phyloP scores from a whole-genome alignment of 2,888 invertebrate genomes.

The Dusona sp. region DNA sequence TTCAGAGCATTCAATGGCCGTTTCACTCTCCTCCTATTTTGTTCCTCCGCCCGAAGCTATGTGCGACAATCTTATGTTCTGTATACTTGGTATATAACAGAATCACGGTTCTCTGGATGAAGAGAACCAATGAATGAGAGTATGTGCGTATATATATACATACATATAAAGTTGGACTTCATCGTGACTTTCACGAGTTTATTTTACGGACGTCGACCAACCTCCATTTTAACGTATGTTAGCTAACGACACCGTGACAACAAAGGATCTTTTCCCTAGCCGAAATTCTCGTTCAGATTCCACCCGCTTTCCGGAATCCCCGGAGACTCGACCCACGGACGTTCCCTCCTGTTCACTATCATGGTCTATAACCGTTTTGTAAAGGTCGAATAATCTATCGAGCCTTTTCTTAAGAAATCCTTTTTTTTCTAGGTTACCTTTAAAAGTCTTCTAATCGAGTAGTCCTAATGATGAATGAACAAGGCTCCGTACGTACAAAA shows the following conservation, averaged over 20 bases:
- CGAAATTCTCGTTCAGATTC: slow-evolving; percentile 37
- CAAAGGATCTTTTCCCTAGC: slow-evolving; percentile 61
- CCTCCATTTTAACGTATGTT: slow-evolving; percentile 79
- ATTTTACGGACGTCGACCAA: slow-evolving; percentile 71
- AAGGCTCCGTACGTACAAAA: neutral
- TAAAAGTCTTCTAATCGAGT: neutral
- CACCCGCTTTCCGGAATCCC: slow-evolving; percentile 50
- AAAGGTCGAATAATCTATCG: slow-evolving; percentile 42
- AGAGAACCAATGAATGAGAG: slow-evolving; percentile 1
- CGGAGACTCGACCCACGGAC: slow-evolving; percentile 59
- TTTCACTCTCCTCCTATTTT: slow-evolving; percentile 71
- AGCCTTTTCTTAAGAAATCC: slow-evolving; percentile 32
- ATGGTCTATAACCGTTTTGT: slow-evolving; percentile 16
- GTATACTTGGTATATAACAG: slow-evolving; percentile 22
- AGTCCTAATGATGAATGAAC: slow-evolving; percentile 9
- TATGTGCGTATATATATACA: neutral
- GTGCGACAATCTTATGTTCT: slow-evolving; percentile 24
- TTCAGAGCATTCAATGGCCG: slow-evolving; percentile 70
- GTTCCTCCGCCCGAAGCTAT: slow-evolving; percentile 49
- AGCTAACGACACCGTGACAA: slow-evolving; percentile 56
- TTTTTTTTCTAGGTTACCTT: neutral
- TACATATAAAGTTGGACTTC: slow-evolving; percentile 22
- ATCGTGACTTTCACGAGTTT: slow-evolving; percentile 68
- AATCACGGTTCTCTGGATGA: slow-evolving; percentile 7
- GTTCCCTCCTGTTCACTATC: slow-evolving; percentile 21